phyloP scores from a whole-genome alignment of 2,113 vertebrate genomes.

The Xenopus laevis region DNA sequence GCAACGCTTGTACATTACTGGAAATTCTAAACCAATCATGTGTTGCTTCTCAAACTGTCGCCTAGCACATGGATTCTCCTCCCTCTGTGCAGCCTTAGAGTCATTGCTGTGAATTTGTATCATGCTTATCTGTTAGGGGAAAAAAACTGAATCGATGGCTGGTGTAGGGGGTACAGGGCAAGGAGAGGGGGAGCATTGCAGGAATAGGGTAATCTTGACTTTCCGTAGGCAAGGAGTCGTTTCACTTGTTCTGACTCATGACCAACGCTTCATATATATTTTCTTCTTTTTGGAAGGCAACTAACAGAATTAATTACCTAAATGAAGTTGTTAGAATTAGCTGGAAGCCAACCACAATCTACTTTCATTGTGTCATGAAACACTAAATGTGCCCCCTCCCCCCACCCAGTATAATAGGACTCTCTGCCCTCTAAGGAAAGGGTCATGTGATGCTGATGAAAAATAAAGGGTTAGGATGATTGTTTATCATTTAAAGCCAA shows the following conservation, averaged over 20 bases:
- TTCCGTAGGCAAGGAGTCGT: neutral
- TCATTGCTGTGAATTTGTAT: slow-evolving; percentile 33
- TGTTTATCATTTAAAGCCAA: neutral
- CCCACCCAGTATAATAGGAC: too few species aligned
- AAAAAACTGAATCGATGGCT: too few species aligned
- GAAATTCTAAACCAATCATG: neutral
- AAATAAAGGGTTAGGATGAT: neutral
- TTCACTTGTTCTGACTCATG: neutral
- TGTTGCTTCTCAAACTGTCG: slow-evolving; percentile 2
- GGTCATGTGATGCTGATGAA: neutral
- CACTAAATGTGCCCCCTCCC: neutral
- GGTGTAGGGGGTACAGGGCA: neutral
- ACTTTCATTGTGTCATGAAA: neutral
- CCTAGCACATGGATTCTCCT: neutral
- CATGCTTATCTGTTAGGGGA: neutral
- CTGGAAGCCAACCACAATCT: neutral
- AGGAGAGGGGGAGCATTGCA: neutral
- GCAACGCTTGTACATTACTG: neutral
- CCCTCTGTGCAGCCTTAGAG: neutral
- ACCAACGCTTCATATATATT: neutral
- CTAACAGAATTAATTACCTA: too few species aligned
- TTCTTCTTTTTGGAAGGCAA: neutral
- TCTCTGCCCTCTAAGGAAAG: too few species aligned
- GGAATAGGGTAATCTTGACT: neutral
- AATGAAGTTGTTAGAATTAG: neutral